These are phyloP conservation scores for Himalopsyche japonica DNA, from an alignment of 2,888 invertebrate genomes.

Conservation along the genomic window DNA sequence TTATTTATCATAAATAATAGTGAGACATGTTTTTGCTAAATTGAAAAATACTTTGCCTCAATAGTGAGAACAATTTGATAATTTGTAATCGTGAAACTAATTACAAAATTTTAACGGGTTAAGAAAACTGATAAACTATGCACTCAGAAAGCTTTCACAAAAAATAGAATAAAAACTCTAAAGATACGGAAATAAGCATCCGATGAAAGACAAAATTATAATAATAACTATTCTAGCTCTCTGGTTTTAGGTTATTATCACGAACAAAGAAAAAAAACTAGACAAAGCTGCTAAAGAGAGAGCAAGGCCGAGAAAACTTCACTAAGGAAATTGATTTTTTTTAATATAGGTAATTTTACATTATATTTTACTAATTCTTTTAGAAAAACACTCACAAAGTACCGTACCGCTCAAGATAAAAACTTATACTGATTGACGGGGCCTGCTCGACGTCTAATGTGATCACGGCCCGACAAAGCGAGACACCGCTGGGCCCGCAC, in stretches of 20 bases:
- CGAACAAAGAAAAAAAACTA: not conserved
- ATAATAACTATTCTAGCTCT: not conserved
- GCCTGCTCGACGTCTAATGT: not conserved
- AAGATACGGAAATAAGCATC: not conserved
- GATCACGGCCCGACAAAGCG: not conserved
- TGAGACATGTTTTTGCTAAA: too few relatives aligned
- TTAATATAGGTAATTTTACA: not conserved
- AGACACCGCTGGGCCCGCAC: not conserved
- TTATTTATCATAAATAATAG: too few relatives aligned
- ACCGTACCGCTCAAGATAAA: not conserved
- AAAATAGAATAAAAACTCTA: not conserved
- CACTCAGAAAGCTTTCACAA: not conserved
- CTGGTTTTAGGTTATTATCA: not conserved
- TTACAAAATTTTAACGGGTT: not conserved
- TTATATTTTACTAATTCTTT: not conserved
- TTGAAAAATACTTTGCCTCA: too few relatives aligned
- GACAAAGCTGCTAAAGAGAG: not conserved
- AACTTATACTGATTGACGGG: not conserved
- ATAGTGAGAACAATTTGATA: too few relatives aligned
- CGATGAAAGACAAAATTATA: not conserved
- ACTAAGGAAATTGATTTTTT: not conserved
- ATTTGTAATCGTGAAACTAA: too few relatives aligned
- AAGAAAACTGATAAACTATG: not conserved
- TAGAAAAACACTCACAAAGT: not conserved
- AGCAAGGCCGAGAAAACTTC: not conserved